These are phyloP conservation scores for Calliopsis andreniformis DNA, from an alignment of 1,140 invertebrate species.

Conservation along the genomic window DNA sequence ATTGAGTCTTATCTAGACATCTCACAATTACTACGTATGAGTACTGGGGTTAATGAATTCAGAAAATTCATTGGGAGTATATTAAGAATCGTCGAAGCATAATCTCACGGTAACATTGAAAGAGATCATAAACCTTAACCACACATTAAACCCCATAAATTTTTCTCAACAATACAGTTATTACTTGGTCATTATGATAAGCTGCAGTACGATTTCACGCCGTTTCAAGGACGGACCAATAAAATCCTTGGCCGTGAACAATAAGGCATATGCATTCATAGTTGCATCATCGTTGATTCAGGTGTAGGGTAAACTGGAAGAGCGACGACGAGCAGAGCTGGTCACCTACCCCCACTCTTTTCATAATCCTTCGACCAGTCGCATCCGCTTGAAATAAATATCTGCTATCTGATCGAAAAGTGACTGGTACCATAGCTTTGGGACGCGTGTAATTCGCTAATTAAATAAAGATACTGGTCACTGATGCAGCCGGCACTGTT, in stretches of 20 bases:
- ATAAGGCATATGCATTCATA: background rate
- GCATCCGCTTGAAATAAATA: conserved; percentile 48
- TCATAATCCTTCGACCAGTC: conserved; percentile 39
- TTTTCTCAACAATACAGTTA: conserved; percentile 6
- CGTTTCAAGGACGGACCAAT: background rate
- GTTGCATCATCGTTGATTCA: conserved; percentile 3
- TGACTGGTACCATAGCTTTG: conserved; percentile 30
- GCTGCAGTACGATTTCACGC: background rate
- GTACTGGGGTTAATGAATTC: no score
- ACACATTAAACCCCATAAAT: background rate
- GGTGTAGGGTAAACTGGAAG: no score
- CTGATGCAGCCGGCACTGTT: conserved; percentile 8
- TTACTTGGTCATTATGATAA: background rate
- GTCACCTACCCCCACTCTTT: background rate
- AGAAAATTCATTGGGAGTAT: background rate
- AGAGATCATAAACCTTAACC: background rate
- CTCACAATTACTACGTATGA: no score
- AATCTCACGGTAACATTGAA: conserved; percentile 12
- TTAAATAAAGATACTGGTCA: conserved; percentile 45
- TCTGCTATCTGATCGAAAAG: conserved; percentile 42
- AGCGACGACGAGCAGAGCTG: background rate
- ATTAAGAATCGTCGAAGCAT: background rate
- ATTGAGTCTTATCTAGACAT: no score
- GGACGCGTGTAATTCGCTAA: conserved; percentile 47
- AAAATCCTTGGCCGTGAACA: conserved; percentile 2